Evolutionary conservation across 2,888 invertebrate genomes (phyloP), one percentile per base, ranked within the genome.

Genomic region (Nesidiocoris tenuis): DNA sequence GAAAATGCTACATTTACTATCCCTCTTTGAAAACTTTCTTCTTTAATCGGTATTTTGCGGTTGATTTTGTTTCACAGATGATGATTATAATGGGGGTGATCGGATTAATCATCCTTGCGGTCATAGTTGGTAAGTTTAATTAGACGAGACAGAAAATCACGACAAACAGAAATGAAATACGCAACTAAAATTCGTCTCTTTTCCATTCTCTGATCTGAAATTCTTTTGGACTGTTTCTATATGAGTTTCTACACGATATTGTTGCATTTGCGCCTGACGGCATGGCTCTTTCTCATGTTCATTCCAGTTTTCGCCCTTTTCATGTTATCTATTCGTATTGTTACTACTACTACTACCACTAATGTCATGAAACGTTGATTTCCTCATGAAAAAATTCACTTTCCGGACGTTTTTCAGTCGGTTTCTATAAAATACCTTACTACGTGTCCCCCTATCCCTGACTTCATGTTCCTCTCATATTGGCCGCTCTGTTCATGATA

Each of bases 1-100:
- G n/a, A n/a, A n/a, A n/a, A n/a, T n/a, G n/a, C n/a, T n/a, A n/a
- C n/a, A n/a, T n/a, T n/a, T n/a, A n/a, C n/a, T n/a, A n/a, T n/a
- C n/a, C n/a, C n/a, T n/a, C n/a, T n/a, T n/a, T n/a, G n/a, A n/a
- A n/a, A n/a, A n/a, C n/a, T n/a, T n/a, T n/a, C n/a, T n/a, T n/a
- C n/a, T n/a, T n/a, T n/a, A n/a, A n/a, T n/a, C n/a, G 39, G 3
- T 39, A 39, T 39, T 39, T 67, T 18, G n/a, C 55, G 19, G 7
- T 67, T 67, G 61, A 39, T 39, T 54, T 67, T 86, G 87, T 17
- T 61, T 61, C 25, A 9, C 85, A 90, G 90, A 94, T 94, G 94
- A 94, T 94, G 94, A 92, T 94, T 82, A 93, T 94, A 82, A 91
- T 94, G 87, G 94, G 94, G 77, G 89, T 93, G 77, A 93, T 94